Evolutionary conservation across 2,797 vertebrate species (phyloP).

Genomic region (Adelosebastes latens): DNA sequence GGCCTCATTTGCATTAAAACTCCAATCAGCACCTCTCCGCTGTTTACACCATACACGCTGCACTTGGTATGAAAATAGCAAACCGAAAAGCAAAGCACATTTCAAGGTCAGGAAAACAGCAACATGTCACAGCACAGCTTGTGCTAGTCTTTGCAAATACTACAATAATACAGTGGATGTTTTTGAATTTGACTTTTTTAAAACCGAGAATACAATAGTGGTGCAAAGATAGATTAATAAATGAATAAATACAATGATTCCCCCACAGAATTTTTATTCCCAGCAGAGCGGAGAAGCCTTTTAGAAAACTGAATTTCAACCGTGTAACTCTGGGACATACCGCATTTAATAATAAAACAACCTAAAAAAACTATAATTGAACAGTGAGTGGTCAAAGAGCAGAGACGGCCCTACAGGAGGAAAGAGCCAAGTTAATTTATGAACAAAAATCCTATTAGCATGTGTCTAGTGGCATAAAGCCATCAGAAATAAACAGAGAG

Average conservation of each 20-base stretch:
- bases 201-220: conserved; percentile 10
- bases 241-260: conserved; percentile 15
- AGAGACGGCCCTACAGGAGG: conserved; percentile 66
- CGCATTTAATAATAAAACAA: conserved; percentile 66
- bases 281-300: conserved; percentile 8
- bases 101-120: conserved; percentile 49
- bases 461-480: conserved; percentile 79
- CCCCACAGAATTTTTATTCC: conserved; percentile 13
- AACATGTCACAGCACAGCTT: not conserved
- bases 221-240: conserved; percentile 8
- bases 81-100: conserved; percentile 30
- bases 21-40: conserved; percentile 4
- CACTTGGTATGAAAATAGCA: conserved; percentile 31
- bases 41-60: not conserved
- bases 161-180: conserved; percentile 1
- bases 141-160: conserved; percentile 1
- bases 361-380: conserved; percentile 57
- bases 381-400: conserved; percentile 75
- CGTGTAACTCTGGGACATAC: conserved; percentile 10
- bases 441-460: conserved; percentile 81
- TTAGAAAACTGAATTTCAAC: conserved; percentile 34
- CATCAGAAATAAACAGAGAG: conserved; percentile 78
- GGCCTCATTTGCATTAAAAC: conserved; percentile 43
- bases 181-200: conserved; percentile 30
- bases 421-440: conserved; percentile 76